Evolutionary conservation across 2,113 vertebrate species (phyloP).

Genomic region (Lethenteron reissneri): DNA sequence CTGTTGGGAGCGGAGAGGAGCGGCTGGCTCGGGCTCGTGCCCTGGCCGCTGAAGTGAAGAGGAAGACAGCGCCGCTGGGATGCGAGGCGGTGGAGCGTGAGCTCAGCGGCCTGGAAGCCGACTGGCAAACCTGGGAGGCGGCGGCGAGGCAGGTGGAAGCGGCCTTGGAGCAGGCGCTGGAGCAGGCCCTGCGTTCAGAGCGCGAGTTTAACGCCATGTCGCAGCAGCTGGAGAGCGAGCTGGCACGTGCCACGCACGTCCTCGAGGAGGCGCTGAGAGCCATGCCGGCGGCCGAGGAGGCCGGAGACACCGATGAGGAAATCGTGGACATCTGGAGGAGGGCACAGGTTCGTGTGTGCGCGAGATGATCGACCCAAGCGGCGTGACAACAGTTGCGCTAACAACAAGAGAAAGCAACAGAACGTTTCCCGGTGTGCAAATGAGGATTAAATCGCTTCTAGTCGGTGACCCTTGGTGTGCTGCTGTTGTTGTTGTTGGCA

Average conservation of each 20-base stretch:
- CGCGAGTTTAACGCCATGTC: conserved; percentile 39
- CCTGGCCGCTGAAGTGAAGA: conserved; percentile 32
- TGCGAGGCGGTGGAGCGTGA: conserved; percentile 50
- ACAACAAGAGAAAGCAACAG: too few relatives aligned
- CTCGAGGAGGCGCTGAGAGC: conserved; percentile 33
- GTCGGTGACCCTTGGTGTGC: conserved; percentile 6
- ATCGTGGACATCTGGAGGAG: conserved; percentile 45
- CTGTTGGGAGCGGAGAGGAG: conserved; percentile 43
- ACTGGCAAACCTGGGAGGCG: conserved; percentile 79
- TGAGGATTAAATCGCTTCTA: too few relatives aligned
- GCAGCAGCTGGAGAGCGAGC: conserved; percentile 37
- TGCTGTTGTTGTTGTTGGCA: conserved; percentile 18
- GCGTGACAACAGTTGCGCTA: too few relatives aligned
- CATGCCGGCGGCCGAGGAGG: conserved; percentile 34
- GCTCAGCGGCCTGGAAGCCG: conserved; percentile 50
- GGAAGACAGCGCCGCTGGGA: conserved; percentile 37
- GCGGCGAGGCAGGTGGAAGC: conserved; percentile 31
- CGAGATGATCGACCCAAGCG: too few relatives aligned
- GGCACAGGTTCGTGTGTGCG: conserved; percentile 33
- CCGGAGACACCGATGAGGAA: conserved; percentile 44
- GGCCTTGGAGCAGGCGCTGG: conserved; percentile 36
- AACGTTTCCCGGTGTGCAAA: too few relatives aligned
- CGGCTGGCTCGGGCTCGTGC: conserved; percentile 48
- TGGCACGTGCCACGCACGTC: conserved; percentile 26
- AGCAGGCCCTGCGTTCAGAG: conserved; percentile 42